A percentile compares a stretch with the other conserved stretches of the same genome.
phyloP scores from a whole-genome alignment of 2,797 vertebrate genomes.

The Catostomus latipinnis region DNA sequence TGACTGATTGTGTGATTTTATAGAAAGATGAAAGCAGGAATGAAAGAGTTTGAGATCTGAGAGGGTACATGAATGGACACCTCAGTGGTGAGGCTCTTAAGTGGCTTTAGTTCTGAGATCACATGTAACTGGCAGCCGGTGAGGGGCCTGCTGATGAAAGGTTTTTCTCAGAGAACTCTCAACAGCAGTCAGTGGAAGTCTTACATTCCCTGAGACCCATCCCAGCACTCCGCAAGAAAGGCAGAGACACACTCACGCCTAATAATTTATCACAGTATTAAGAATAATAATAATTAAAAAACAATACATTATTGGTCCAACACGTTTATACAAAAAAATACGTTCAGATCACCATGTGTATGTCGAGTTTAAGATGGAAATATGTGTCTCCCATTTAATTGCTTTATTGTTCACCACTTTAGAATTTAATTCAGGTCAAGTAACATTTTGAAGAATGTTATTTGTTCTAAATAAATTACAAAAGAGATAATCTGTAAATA shows the following conservation, averaged over 20 bases:
- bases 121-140: constrained; percentile 37
- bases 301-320: constrained; percentile 28
- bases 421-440: too few relatives aligned
- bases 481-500: background rate
- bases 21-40: constrained; percentile 43
- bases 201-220: constrained; percentile 32
- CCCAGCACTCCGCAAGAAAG: constrained; percentile 34
- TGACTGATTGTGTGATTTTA: constrained; percentile 54
- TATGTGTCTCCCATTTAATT: too few relatives aligned
- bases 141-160: constrained; percentile 49
- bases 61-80: constrained; percentile 32
- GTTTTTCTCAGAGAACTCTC: constrained; percentile 24
- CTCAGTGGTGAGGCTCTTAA: constrained; percentile 39
- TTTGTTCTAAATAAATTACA: background rate
- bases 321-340: too few relatives aligned
- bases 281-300: constrained; percentile 30
- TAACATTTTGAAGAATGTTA: too few relatives aligned
- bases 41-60: constrained; percentile 42
- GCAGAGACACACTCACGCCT: constrained; percentile 35
- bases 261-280: constrained; percentile 47
- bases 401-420: too few relatives aligned
- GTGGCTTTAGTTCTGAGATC: constrained; percentile 42
- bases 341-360: too few relatives aligned
- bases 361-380: too few relatives aligned
- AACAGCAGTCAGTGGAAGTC: constrained; percentile 15